phyloP scores from a whole-genome alignment of 2,888 invertebrate genomes.

The Ernsta delagoae region DNA sequence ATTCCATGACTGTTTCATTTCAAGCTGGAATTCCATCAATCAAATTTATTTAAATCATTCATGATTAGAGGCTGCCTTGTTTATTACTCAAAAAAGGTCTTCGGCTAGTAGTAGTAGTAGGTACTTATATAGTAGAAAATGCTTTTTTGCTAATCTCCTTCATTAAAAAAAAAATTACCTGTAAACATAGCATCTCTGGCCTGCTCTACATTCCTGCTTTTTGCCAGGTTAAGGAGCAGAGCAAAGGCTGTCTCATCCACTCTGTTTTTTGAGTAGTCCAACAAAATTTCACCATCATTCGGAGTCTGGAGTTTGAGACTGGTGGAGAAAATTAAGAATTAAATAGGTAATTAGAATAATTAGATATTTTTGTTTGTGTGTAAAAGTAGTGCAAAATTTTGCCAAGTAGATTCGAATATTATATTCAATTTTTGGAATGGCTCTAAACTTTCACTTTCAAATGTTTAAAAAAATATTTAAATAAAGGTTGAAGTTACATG shows the following conservation, averaged over 20 bases:
- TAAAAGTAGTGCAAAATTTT: no score
- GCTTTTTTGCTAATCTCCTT: no score
- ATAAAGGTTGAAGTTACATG: neutral
- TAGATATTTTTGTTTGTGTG: no score
- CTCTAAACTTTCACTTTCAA: neutral
- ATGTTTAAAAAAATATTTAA: neutral
- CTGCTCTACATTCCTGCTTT: conserved; percentile 91
- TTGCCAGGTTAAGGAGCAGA: conserved; percentile 92
- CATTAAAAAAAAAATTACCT: conserved; percentile 51
- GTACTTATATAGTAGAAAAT: no score
- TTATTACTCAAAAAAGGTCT: no score
- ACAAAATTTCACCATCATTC: conserved; percentile 94
- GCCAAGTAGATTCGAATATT: no score
- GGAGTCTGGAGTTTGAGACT: conserved; percentile 92
- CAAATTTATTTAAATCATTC: no score
- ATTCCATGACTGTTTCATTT: no score
- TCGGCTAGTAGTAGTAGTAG: no score
- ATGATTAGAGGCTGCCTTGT: no score
- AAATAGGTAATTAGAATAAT: neutral
- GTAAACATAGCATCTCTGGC: conserved; percentile 96
- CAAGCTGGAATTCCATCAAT: no score
- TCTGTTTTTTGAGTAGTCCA: conserved; percentile 99
- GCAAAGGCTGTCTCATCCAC: conserved; percentile 91
- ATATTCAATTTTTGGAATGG: no score
- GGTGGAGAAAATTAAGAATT: conserved; percentile 43